Evolutionary conservation across 2,888 invertebrate species (phyloP).

Genomic region (Tenodera sinensis): DNA sequence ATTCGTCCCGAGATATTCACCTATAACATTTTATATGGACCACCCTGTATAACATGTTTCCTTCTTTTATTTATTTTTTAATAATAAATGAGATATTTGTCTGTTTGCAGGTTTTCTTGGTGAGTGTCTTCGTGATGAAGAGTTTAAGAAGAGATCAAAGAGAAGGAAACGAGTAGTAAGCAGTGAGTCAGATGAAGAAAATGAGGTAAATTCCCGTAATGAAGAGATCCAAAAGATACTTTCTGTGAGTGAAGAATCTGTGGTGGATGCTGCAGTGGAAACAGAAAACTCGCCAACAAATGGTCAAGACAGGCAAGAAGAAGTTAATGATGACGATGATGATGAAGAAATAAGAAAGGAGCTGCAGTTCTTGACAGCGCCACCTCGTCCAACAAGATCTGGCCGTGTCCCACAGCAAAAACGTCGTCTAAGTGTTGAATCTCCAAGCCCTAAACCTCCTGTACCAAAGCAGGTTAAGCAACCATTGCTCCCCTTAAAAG

Average conservation of each 20-base stretch:
- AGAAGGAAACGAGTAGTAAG: neutral
- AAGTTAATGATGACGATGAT: neutral
- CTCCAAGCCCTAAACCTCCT: neutral
- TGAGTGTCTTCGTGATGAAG: neutral
- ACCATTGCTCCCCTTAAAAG: neutral
- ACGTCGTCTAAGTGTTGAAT: neutral
- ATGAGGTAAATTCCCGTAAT: neutral
- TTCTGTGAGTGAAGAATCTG: neutral
- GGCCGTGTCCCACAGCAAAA: constrained; percentile 4
- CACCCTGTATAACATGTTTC: too few relatives aligned
- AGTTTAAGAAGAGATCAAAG: neutral
- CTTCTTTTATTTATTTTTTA: too few relatives aligned
- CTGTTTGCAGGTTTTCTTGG: neutral
- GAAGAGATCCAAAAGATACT: neutral
- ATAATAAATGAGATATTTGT: neutral
- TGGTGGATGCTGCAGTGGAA: neutral
- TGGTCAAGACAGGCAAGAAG: neutral
- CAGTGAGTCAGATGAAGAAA: neutral
- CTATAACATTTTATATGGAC: too few relatives aligned
- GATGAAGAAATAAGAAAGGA: neutral
- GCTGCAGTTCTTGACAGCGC: neutral
- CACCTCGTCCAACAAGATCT: constrained; percentile 14
- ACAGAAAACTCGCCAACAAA: too few relatives aligned
- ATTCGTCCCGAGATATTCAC: too few relatives aligned
- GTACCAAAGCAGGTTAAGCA: neutral